phyloP scores from a whole-genome alignment of 2,888 invertebrate genomes.

The Unio pictorum region DNA sequence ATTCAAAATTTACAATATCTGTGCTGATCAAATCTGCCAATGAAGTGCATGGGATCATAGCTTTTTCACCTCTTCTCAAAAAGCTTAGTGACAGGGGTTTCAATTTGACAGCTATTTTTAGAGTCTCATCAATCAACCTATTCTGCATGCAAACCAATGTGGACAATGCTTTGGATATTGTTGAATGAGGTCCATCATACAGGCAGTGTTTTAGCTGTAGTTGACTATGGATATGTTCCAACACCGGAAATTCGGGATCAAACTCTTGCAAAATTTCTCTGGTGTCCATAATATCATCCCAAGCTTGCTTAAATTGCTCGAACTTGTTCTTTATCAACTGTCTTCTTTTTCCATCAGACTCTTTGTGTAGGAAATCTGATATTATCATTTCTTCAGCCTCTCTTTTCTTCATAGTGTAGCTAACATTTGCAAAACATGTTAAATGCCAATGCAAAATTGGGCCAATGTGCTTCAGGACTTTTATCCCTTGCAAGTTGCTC shows the following conservation, averaged over 20 bases:
- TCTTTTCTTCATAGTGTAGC: constrained; percentile 32
- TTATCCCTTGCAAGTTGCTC: constrained; percentile 6
- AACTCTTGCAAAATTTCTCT: too few relatives aligned
- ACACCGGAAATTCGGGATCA: too few relatives aligned
- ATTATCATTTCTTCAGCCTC: constrained; percentile 28
- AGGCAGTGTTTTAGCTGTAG: constrained; percentile 14
- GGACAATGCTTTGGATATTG: constrained; percentile 16
- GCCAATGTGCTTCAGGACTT: constrained; percentile 21
- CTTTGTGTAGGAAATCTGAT: too few relatives aligned
- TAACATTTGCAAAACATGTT: constrained; percentile 22
- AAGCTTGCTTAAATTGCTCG: constrained; percentile 1
- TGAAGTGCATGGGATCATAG: constrained; percentile 10
- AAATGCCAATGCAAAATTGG: constrained; percentile 41
- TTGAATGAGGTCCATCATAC: constrained; percentile 16
- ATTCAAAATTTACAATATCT: constrained; percentile 13
- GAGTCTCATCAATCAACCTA: constrained; percentile 22
- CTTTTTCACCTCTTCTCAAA: constrained; percentile 2
- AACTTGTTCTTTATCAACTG: background rate
- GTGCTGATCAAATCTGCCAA: constrained; percentile 16
- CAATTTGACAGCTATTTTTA: constrained; percentile 9
- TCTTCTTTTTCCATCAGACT: background rate
- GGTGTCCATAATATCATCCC: background rate
- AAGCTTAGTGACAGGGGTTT: constrained; percentile 15
- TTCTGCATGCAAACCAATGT: constrained; percentile 31
- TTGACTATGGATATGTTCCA: too few relatives aligned